Percentiles rank a stretch among this genome's conserved stretches.
phyloP scores from a whole-genome alignment of 2,888 invertebrate genomes.

The Dichetophora obliterata region DNA sequence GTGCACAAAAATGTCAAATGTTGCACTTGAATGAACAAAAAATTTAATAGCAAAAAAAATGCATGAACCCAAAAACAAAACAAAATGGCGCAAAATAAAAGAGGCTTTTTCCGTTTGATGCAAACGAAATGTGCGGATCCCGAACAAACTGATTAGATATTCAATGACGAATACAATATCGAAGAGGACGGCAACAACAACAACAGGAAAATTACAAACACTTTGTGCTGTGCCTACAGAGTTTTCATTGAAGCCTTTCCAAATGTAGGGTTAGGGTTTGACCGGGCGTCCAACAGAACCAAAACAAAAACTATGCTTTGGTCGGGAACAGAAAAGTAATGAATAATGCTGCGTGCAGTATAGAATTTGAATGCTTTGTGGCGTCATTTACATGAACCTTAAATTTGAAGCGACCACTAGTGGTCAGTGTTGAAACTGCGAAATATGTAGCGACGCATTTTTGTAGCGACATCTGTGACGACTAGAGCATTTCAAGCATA shows the following conservation, averaged over 20 bases:
- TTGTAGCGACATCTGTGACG: neutral
- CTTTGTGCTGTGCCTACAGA: neutral
- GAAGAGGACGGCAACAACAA: neutral
- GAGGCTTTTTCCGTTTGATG: neutral
- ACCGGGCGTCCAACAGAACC: neutral
- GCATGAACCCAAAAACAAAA: neutral
- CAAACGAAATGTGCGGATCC: neutral
- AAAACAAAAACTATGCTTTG: neutral
- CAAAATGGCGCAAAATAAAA: neutral
- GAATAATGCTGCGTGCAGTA: neutral
- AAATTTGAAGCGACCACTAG: neutral
- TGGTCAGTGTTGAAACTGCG: neutral
- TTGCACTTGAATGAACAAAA: too few species aligned
- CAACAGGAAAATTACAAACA: neutral
- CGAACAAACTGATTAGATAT: slow-evolving; percentile 9
- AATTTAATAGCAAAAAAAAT: too few species aligned
- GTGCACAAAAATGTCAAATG: too few species aligned
- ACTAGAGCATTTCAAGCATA: neutral
- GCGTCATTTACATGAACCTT: neutral
- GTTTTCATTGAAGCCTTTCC: neutral
- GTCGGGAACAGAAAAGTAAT: neutral
- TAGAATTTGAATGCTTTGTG: neutral
- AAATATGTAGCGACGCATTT: neutral
- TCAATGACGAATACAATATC: neutral
- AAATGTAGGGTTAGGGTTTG: neutral